Conservation (phyloP, 2,797 vertebrate genomes). For the Anguilla obscura region DNA sequence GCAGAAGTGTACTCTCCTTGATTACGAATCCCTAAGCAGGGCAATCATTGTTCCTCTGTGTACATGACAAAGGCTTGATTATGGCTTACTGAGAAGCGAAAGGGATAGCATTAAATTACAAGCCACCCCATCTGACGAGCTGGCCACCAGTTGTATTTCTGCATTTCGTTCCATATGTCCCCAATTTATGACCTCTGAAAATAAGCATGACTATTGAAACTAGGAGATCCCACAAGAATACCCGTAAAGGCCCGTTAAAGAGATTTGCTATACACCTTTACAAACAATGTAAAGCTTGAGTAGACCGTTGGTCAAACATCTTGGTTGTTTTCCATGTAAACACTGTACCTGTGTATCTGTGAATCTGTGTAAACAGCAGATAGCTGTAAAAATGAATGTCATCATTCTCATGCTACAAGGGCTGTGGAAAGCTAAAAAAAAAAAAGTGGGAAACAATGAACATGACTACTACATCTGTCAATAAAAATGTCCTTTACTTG, state of each 20-base stretch:
- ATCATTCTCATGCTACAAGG: neutral
- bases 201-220: conserved; percentile 60
- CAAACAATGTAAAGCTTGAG: conserved; percentile 53
- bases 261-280: conserved; percentile 54
- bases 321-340: neutral
- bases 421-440: neutral
- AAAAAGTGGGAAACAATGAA: neutral
- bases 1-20: neutral
- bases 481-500: too few relatives aligned
- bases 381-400: neutral
- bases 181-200: conserved; percentile 55
- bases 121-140: conserved; percentile 63
- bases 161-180: conserved; percentile 54
- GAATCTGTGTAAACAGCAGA: neutral
- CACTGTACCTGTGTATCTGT: neutral
- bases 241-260: conserved; percentile 47
- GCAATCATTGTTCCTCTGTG: conserved; percentile 31
- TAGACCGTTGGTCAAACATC: conserved; percentile 63
- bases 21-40: conserved; percentile 22
- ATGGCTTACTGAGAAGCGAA: conserved; percentile 59
- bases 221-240: conserved; percentile 59
- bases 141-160: conserved; percentile 57
- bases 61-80: conserved; percentile 60
- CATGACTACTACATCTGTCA: neutral
- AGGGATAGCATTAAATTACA: conserved; percentile 69